These are phyloP conservation scores for Osedax frankpressi DNA, from an alignment of 2,888 invertebrate species.

Conservation along the genomic window DNA sequence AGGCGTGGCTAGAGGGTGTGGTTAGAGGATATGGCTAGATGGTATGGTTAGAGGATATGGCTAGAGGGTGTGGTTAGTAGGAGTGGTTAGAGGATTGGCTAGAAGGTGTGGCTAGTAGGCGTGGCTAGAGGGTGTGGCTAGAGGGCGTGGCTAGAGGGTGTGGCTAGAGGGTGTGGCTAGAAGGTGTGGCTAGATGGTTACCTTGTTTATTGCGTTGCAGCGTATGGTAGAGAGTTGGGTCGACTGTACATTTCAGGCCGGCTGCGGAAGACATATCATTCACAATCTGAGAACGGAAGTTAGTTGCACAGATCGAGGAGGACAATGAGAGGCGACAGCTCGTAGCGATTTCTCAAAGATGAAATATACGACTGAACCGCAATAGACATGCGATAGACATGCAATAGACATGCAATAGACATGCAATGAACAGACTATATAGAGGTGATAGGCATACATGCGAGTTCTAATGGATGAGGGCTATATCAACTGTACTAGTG, in stretches of 20 bases:
- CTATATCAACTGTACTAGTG: no score
- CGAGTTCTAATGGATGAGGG: no score
- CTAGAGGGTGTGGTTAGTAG: neutral
- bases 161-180: no score
- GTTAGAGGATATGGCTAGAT: neutral
- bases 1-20: neutral
- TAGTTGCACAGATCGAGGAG: neutral
- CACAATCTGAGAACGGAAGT: conserved; percentile 56
- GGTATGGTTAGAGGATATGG: no score
- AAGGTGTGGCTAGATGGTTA: conserved; percentile 23
- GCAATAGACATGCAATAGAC: no score
- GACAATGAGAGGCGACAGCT: neutral
- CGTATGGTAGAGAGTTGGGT: conserved; percentile 81
- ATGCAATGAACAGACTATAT: no score
- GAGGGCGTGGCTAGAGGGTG: neutral
- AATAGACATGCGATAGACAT: no score
- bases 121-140: no score
- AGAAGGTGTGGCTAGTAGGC: no score
- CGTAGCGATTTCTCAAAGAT: neutral
- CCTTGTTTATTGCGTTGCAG: conserved; percentile 68
- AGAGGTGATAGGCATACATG: no score
- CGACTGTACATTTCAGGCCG: conserved; percentile 81
- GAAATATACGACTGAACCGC: no score
- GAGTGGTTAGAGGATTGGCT: neutral
- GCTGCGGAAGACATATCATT: conserved; percentile 96